Conservation (phyloP, 2,797 vertebrate species). For the Orientallactaga sibirica region DNA sequence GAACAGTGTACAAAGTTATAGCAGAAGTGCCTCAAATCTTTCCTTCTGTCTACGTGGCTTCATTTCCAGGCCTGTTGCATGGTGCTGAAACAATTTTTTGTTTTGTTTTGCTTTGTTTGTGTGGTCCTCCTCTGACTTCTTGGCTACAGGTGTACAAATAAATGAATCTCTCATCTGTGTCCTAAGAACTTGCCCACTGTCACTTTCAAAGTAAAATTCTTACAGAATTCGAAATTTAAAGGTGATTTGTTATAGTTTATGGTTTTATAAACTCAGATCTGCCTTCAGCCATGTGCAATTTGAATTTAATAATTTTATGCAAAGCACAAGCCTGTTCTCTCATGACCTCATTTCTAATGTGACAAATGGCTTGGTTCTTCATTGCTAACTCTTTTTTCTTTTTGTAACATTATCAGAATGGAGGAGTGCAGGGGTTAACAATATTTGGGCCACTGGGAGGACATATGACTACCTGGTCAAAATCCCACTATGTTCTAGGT, state of each 20-base stretch:
- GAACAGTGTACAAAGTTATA: background rate
- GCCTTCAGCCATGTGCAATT: background rate
- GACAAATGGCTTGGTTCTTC: background rate
- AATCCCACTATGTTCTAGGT: background rate
- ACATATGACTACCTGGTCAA: background rate
- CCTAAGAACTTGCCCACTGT: background rate
- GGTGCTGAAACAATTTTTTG: too few relatives aligned
- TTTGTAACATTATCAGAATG: background rate
- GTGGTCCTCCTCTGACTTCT: background rate
- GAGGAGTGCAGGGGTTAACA: background rate
- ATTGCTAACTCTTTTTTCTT: background rate
- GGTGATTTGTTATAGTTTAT: conserved; percentile 51
- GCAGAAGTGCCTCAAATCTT: background rate
- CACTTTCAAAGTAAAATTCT: background rate
- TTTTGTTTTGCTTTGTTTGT: too few relatives aligned
- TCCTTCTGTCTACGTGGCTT: background rate
- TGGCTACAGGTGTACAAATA: background rate
- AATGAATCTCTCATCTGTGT: background rate
- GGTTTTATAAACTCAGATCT: background rate
- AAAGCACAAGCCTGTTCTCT: background rate
- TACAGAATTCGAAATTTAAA: conserved; percentile 50
- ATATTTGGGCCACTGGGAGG: background rate
- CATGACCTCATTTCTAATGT: background rate
- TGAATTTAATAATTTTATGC: background rate
- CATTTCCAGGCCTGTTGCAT: too few relatives aligned